Evolutionary conservation across 2,797 vertebrate genomes (phyloP), one percentile per base, ranked within the genome.

Genomic region (Pagetopsis macropterus): DNA sequence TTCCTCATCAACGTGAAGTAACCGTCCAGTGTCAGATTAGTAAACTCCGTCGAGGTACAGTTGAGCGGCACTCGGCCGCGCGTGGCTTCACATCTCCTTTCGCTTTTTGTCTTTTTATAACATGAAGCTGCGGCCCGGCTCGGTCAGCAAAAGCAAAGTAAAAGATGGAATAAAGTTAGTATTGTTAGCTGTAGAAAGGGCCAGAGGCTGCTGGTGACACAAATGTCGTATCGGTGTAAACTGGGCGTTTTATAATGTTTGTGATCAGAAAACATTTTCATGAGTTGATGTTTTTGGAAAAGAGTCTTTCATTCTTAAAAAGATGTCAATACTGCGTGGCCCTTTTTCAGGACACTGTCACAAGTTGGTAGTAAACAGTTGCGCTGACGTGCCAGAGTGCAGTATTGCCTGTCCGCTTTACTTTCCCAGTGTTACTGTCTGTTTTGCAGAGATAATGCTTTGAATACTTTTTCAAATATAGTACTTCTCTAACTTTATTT

Each of bases 391-490:
- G 74, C 65, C 75, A 70, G 58, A 70, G 69, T 73, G 68, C 83
- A 89, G 88, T 90, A 83, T 89, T 90, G 80, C 72, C 70, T 70
- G 65, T 75, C 54, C 13, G 69, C 78, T 70, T 82, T 67, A 61
- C 73, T 80, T 64, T 72, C 75, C 67, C 85, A 85, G 87, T 88
- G 82, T 89, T 87, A 76, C 21, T 59, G n/a, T 69, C 70, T 67
- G 62, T 62, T 37, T 61, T 43, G 14, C 45, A 64, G 50, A 80
- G 50, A 65, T 62, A 70, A 21, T 48, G 43, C 54, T 54, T 66
- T 67, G 10, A 33, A 41, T 17, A 46, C 64, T 45, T 10, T 51
- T 69, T 55, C 5, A 45, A 27, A 56, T 17, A 3, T 10, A 55
- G 0, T n/a, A 0, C 41, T 51, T 72, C 19, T 66, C 27, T 65